Base-by-base conservation (phyloP, 2,113 vertebrate genomes). In the Saguinus imperator region DNA sequence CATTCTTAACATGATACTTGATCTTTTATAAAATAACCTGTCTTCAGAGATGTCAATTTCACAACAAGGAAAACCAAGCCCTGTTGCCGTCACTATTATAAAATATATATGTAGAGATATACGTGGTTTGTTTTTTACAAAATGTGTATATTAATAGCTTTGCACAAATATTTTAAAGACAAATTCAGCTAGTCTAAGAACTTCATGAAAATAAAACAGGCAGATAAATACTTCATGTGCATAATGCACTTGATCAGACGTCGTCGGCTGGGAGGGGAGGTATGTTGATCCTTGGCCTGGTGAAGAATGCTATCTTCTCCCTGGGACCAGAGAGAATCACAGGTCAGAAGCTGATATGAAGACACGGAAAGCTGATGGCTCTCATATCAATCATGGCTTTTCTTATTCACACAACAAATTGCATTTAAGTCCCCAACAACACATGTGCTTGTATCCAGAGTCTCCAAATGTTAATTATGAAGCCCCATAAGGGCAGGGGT, bases 231-330 rank as follows among this genome's bases (percentile, higher is more conserved):
- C 99, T 99, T 99, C 99, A 99, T 99, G 99, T 99, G 98, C 98
- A 98, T 96, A 98, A 99, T 96, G 98, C 95, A 97, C 97, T 98
- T 97, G 95, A 98, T 99, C 99, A 99, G 98, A 99, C 99, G 6
- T 99, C 99, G 50, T 99, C 99, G 50, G 99, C 99, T 87, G 99
- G 99, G 98, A 99, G 98, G 98, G 99, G 99, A 99, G 99, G 99
- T 99, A 99, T 99, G 98, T 99, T 99, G 98, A 99, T 99, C 99
- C 99, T 99, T 99, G 99, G 99, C 99, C 99, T 99, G 82, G 99
- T 99, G 97, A 99, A 99, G 98, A 99, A 99, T 94, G 99, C 99
- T 98, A 99, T 99, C 99, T 99, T 99, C 99, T 99, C 99, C 99
- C 99, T 99, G 99, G 77, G 40, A 87, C 14, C n/a, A 70, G 95